Evolutionary conservation across 2,113 vertebrate species (phyloP).

Genomic region (Bostrychus sinensis): DNA sequence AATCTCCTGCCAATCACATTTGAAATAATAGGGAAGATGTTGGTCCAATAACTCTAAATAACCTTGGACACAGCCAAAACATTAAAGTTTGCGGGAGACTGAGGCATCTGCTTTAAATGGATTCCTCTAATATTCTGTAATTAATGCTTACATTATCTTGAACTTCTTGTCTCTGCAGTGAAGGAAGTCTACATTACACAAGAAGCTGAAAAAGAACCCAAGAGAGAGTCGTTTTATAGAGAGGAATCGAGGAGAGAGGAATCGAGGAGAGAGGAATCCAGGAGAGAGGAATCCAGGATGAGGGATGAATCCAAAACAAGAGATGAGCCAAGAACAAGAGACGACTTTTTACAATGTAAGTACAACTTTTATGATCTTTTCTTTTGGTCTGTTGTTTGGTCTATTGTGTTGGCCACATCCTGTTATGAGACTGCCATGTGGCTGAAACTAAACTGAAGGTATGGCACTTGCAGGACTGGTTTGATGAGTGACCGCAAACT

Average conservation of each 20-base stretch:
- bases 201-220: conserved; percentile 45
- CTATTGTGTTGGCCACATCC: background rate
- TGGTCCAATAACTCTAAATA: too few relatives aligned
- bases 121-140: background rate
- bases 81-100: too few relatives aligned
- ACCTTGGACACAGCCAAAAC: too few relatives aligned
- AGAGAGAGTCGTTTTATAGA: conserved; percentile 23
- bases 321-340: conserved; percentile 68
- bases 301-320: conserved; percentile 26
- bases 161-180: conserved; percentile 42
- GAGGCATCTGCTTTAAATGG: too few relatives aligned
- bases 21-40: too few relatives aligned
- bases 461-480: conserved; percentile 58
- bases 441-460: conserved; percentile 35
- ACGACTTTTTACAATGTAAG: conserved; percentile 79
- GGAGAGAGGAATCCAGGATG: background rate
- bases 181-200: conserved; percentile 71
- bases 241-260: conserved; percentile 64
- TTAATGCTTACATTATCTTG: background rate
- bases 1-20: too few relatives aligned
- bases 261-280: conserved; percentile 5
- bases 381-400: background rate
- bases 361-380: background rate
- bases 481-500: conserved; percentile 30
- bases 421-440: background rate